Conservation (phyloP, 1,140 invertebrate genomes). For the Bombus polaris region DNA sequence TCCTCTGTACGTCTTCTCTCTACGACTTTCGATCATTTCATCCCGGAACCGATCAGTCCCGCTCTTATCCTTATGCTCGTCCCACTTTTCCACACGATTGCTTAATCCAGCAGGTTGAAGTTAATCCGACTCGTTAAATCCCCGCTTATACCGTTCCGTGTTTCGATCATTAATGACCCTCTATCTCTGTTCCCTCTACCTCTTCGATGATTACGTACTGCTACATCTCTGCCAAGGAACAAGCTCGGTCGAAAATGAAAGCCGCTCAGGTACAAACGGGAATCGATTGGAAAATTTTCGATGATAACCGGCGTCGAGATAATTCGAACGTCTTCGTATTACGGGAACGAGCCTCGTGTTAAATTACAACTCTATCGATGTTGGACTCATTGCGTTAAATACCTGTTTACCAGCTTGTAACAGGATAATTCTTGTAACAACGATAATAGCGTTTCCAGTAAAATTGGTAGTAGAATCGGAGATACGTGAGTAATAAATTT, state of each 20-base stretch:
- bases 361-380: not conserved
- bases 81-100: slow-evolving; percentile 37
- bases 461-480: not conserved
- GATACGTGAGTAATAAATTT: not conserved
- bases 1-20: not conserved
- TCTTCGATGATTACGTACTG: not conserved
- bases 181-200: not conserved
- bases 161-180: not conserved
- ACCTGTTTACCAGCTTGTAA: too few species aligned
- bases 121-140: slow-evolving; percentile 19
- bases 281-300: not conserved
- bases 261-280: not conserved
- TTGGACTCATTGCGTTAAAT: not conserved
- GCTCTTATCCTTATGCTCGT: not conserved
- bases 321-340: not conserved
- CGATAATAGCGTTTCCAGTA: not conserved
- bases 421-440: not conserved
- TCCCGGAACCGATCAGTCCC: slow-evolving; percentile 1
- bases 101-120: slow-evolving; percentile 32
- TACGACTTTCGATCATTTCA: slow-evolving; percentile 24
- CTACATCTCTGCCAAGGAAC: not conserved
- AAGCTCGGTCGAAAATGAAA: not conserved
- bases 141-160: not conserved
- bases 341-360: not conserved
- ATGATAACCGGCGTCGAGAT: not conserved